Percentiles rank a stretch among this genome's conserved stretches.
Conservation (phyloP, 2,797 vertebrate species). For the Anableps anableps region DNA sequence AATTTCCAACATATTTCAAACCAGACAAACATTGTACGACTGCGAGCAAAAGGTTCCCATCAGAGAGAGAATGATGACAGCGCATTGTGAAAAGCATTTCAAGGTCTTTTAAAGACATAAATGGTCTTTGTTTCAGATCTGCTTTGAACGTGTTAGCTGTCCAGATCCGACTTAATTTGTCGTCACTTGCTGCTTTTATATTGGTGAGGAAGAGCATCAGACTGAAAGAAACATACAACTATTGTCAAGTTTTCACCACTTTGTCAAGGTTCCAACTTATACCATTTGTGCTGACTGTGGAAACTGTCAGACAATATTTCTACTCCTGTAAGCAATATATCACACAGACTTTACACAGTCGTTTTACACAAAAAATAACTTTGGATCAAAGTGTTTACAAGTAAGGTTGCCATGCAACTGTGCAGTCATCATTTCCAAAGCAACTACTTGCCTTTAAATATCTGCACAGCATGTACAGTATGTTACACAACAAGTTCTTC, state of each 20-base stretch:
- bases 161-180: not conserved
- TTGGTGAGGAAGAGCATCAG: not conserved
- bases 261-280: not conserved
- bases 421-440: not conserved
- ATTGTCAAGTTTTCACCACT: not conserved
- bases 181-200: not conserved
- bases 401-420: not conserved
- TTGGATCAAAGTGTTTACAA: not conserved
- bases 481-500: constrained; percentile 33
- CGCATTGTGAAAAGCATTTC: not conserved
- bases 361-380: not conserved
- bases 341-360: not conserved
- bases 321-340: not conserved
- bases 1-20: not conserved
- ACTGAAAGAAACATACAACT: not conserved
- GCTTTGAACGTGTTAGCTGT: not conserved
- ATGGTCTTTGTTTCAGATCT: not conserved
- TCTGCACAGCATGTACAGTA: constrained; percentile 17
- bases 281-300: not conserved
- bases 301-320: not conserved
- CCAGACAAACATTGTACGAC: not conserved
- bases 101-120: not conserved
- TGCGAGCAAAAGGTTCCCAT: not conserved
- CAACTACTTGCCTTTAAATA: constrained; percentile 16
- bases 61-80: not conserved